These are phyloP conservation scores for Nyleta sp. DNA, from an alignment of 2,888 invertebrate species.

Conservation along the genomic window DNA sequence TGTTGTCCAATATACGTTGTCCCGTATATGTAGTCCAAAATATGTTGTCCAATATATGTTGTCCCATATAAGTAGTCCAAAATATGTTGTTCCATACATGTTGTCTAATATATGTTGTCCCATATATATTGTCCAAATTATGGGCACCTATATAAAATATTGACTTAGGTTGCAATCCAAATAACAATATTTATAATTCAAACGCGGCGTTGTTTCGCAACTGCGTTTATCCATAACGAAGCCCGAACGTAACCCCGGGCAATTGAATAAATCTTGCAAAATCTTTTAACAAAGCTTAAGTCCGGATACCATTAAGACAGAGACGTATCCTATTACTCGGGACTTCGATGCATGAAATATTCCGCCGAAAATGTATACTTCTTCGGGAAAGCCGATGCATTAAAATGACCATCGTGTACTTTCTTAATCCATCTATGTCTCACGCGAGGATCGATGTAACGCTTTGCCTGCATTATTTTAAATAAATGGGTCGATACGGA, in stretches of 20 bases:
- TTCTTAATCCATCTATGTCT: constrained; percentile 58
- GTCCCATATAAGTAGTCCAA: too few species aligned
- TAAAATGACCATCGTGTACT: constrained; percentile 42
- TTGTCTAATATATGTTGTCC: too few species aligned
- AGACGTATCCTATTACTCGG: constrained; percentile 41
- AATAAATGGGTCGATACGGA: constrained; percentile 39
- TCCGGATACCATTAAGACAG: constrained; percentile 39
- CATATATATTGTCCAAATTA: too few species aligned
- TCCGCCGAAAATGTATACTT: constrained; percentile 32
- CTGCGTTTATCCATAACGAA: constrained; percentile 15
- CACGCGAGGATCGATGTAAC: constrained; percentile 45
- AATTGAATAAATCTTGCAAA: constrained; percentile 40
- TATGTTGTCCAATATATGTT: too few species aligned
- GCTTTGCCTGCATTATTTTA: constrained; percentile 40
- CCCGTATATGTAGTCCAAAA: too few species aligned
- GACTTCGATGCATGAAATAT: constrained; percentile 48
- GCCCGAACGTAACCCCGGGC: neutral
- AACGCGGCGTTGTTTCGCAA: constrained; percentile 3
- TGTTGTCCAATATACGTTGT: too few species aligned
- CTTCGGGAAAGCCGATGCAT: constrained; percentile 32
- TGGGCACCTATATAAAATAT: too few species aligned
- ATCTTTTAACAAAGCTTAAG: constrained; percentile 47
- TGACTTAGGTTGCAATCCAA: neutral
- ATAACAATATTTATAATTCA: constrained; percentile 8
- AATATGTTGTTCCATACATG: too few species aligned